Percentiles rank a stretch among this genome's conserved stretches.
These are phyloP conservation scores for Neodiprion fabricii DNA, from an alignment of 1,140 invertebrate genomes.

Conservation along the genomic window DNA sequence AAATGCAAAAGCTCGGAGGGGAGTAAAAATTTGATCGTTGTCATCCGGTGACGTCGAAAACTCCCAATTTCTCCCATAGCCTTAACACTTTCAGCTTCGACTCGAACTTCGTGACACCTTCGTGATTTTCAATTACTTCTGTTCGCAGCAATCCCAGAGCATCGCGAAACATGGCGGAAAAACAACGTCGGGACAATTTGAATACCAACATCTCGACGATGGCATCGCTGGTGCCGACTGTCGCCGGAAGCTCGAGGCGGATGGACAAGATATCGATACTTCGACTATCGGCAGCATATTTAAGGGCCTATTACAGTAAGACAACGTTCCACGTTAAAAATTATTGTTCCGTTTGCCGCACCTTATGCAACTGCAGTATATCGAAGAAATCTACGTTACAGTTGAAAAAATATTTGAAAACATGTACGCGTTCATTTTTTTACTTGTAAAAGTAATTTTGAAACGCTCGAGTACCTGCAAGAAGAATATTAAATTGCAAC, in stretches of 20 bases:
- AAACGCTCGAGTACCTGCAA: too few species aligned
- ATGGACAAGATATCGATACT: slow-evolving; percentile 91
- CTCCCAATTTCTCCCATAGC: too few species aligned
- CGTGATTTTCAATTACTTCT: too few species aligned
- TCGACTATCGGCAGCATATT: slow-evolving; percentile 79
- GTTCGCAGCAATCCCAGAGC: slow-evolving; percentile 72
- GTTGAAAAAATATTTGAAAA: too few species aligned
- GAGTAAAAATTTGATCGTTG: too few species aligned
- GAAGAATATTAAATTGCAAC: too few species aligned
- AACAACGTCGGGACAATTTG: slow-evolving; percentile 86
- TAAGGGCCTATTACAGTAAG: slow-evolving; percentile 72
- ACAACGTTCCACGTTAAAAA: not conserved
- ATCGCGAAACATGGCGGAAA: slow-evolving; percentile 85
- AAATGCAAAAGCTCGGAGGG: too few species aligned
- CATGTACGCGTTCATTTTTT: too few species aligned
- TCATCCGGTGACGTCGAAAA: too few species aligned
- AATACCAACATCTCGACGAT: slow-evolving; percentile 86
- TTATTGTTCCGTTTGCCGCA: slow-evolving; percentile 46
- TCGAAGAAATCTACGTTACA: not conserved
- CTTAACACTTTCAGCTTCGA: too few species aligned
- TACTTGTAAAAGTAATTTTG: too few species aligned
- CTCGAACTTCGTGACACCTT: not conserved
- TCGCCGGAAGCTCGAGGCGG: slow-evolving; percentile 77
- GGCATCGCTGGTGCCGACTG: slow-evolving; percentile 81
- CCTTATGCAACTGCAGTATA: slow-evolving; percentile 19